These are phyloP conservation scores for Actinemys pallida DNA, from an alignment of 2,113 vertebrate genomes.

Conservation along the genomic window DNA sequence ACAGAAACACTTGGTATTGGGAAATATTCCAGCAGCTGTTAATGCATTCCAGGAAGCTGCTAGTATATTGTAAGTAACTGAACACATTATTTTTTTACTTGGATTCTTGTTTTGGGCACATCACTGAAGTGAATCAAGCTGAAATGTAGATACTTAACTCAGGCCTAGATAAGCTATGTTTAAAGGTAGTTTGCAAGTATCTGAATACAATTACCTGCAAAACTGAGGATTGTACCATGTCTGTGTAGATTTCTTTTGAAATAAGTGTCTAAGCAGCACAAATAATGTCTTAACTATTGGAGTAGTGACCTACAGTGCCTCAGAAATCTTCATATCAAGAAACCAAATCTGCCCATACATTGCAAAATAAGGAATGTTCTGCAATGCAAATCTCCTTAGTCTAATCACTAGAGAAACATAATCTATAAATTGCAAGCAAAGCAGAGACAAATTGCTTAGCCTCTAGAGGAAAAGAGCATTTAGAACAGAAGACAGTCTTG, in stretches of 20 bases:
- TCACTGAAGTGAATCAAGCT: background rate
- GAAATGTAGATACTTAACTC: background rate
- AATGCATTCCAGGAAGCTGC: constrained; percentile 96
- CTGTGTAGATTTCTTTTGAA: background rate
- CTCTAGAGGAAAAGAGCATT: background rate
- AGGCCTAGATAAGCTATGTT: background rate
- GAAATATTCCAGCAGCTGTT: constrained; percentile 93
- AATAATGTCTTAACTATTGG: too few relatives aligned
- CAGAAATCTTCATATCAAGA: background rate
- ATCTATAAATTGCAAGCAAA: background rate
- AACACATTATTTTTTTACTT: background rate
- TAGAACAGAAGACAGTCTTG: background rate
- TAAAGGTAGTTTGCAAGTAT: background rate
- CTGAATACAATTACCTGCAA: background rate
- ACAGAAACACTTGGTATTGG: constrained; percentile 95
- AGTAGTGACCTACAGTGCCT: background rate
- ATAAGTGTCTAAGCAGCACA: background rate
- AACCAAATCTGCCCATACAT: background rate
- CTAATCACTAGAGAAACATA: background rate
- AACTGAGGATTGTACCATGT: background rate
- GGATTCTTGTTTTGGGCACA: background rate
- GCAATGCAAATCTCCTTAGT: background rate
- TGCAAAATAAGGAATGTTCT: background rate
- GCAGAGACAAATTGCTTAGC: background rate
- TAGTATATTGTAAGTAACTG: constrained; percentile 90